These are phyloP conservation scores for Nesometra sesokonis DNA, from an alignment of 35 echinoderm and acorn worm genomes.

Conservation along the genomic window DNA sequence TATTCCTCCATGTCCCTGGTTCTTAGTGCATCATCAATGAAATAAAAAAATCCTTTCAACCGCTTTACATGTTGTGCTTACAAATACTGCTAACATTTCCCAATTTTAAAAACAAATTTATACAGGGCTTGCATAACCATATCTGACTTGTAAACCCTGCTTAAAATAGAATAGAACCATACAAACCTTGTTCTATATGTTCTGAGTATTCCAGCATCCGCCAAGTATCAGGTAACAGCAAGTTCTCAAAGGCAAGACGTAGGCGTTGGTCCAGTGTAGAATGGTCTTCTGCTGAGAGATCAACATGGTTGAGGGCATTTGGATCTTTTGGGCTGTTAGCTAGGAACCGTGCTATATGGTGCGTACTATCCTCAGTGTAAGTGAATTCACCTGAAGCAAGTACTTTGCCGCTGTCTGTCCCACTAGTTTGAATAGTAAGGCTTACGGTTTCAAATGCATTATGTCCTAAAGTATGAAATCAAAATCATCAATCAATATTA, in stretches of 20 bases:
- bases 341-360: neutral
- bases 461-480: neutral
- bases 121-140: too few species aligned
- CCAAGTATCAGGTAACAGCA: neutral
- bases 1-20: too few species aligned
- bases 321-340: neutral
- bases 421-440: neutral
- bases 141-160: too few species aligned
- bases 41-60: too few species aligned
- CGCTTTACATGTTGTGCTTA: too few species aligned
- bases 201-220: neutral
- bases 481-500: neutral
- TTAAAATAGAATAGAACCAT: too few species aligned
- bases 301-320: neutral
- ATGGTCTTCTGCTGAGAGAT: neutral
- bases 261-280: neutral
- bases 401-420: neutral
- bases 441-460: neutral
- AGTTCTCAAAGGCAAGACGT: slow-evolving; percentile 3
- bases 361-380: neutral
- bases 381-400: slow-evolving; percentile 2
- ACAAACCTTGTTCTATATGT: neutral
- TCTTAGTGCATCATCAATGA: too few species aligned
- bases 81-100: too few species aligned
- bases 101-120: too few species aligned